Conservation (phyloP, 2,888 invertebrate genomes). For the Chloroclystis v-ata region DNA sequence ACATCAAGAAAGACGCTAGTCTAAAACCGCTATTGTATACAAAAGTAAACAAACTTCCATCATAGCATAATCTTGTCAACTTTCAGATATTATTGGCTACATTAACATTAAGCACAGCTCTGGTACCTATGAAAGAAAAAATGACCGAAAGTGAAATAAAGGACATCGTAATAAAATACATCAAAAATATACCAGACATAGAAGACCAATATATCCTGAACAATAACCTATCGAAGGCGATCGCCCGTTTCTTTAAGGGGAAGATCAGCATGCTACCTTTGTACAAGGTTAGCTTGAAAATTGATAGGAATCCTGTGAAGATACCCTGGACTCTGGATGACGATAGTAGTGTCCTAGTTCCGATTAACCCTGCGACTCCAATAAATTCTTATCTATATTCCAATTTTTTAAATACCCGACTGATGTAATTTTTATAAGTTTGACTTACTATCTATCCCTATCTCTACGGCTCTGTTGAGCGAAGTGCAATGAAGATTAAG, state of each 20-base stretch:
- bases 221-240: conserved; percentile 47
- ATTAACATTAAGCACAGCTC: conserved; percentile 29
- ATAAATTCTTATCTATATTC: neutral
- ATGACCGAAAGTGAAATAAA: conserved; percentile 39
- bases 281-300: conserved; percentile 55
- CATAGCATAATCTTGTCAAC: no score
- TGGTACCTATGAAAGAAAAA: conserved; percentile 31
- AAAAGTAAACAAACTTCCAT: no score
- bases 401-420: no score
- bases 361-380: neutral
- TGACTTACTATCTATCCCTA: no score
- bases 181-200: conserved; percentile 50
- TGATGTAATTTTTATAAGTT: no score
- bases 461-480: no score
- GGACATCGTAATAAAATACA: conserved; percentile 43
- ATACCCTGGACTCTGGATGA: conserved; percentile 55
- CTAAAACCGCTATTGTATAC: no score
- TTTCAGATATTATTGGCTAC: conserved; percentile 28
- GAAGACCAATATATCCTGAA: conserved; percentile 53
- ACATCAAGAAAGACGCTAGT: no score
- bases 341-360: neutral
- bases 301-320: conserved; percentile 58
- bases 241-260: conserved; percentile 50
- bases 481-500: no score
- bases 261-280: conserved; percentile 57